Evolutionary conservation across 2,888 invertebrate species (phyloP).

Genomic region (Melipona bicolor): DNA sequence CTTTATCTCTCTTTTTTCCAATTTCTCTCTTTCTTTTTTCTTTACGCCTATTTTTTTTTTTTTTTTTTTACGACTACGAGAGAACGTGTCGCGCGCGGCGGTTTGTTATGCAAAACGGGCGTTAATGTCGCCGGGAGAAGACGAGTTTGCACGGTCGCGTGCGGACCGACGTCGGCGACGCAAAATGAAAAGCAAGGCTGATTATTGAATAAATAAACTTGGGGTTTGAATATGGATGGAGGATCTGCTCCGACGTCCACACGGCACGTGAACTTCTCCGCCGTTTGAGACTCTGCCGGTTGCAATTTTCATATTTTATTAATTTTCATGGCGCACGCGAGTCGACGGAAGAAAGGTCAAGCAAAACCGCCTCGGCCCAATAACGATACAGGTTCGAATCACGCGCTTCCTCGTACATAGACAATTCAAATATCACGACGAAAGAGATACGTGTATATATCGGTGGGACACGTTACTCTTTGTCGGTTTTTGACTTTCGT

Average conservation of each 20-base stretch:
- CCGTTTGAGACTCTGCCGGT: slow-evolving; percentile 11
- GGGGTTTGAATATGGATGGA: slow-evolving; percentile 28
- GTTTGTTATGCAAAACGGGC: slow-evolving; percentile 23
- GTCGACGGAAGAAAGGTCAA: slow-evolving; percentile 32
- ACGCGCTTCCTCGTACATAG: not conserved
- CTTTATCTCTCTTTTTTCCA: not conserved
- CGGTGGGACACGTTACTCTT: slow-evolving; percentile 24
- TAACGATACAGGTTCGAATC: slow-evolving; percentile 7
- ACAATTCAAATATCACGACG: not conserved
- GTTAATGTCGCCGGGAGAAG: slow-evolving; percentile 3
- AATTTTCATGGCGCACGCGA: slow-evolving; percentile 47
- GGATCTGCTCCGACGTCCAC: slow-evolving; percentile 38
- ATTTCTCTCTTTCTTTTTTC: not conserved
- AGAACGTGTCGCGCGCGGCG: not conserved
- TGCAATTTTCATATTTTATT: slow-evolving; percentile 52
- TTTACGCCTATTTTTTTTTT: not conserved
- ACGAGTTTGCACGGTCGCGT: slow-evolving; percentile 44
- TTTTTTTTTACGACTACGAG: not conserved
- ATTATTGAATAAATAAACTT: slow-evolving; percentile 57
- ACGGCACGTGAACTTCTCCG: slow-evolving; percentile 11
- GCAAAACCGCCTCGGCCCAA: not conserved
- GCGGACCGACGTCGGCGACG: slow-evolving; percentile 1
- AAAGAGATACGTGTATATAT: not conserved
- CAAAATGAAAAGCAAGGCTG: slow-evolving; percentile 36
- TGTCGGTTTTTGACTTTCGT: not conserved